These are phyloP conservation scores for Philonicus albiceps DNA, from an alignment of 2,888 invertebrate species.

Conservation along the genomic window DNA sequence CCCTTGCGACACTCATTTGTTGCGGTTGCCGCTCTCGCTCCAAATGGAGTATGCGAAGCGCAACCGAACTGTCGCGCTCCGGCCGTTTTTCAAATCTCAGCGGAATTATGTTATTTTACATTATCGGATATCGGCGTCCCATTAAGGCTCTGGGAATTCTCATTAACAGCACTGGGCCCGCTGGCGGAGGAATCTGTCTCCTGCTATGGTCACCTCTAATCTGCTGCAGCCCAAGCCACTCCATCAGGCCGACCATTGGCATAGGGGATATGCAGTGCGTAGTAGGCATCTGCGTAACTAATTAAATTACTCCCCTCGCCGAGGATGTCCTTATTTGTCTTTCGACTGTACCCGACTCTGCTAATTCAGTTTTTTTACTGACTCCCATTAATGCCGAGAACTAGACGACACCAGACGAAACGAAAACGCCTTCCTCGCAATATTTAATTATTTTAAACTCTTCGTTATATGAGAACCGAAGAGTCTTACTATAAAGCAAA, in stretches of 20 bases:
- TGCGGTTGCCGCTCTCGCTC: neutral
- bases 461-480: neutral
- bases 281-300: conserved; percentile 26
- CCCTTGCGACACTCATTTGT: conserved; percentile 43
- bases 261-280: neutral
- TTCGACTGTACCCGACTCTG: neutral
- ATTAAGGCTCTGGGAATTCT: conserved; percentile 29
- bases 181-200: neutral
- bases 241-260: neutral
- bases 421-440: neutral
- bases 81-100: conserved; percentile 11
- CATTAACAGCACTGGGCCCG: conserved; percentile 18
- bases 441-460: neutral
- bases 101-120: conserved; percentile 29
- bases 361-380: neutral
- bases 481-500: neutral
- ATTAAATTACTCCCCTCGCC: conserved; percentile 24
- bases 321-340: conserved; percentile 24
- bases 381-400: neutral
- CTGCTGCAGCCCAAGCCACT: neutral
- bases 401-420: neutral
- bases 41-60: conserved; percentile 1
- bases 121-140: conserved; percentile 24
- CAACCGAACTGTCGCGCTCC: neutral
- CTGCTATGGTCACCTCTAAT: conserved; percentile 29